A percentile compares a stretch with the other conserved stretches of the same genome.
phyloP scores from a whole-genome alignment of 2,797 vertebrate genomes.

The Jordanella pulchra region DNA sequence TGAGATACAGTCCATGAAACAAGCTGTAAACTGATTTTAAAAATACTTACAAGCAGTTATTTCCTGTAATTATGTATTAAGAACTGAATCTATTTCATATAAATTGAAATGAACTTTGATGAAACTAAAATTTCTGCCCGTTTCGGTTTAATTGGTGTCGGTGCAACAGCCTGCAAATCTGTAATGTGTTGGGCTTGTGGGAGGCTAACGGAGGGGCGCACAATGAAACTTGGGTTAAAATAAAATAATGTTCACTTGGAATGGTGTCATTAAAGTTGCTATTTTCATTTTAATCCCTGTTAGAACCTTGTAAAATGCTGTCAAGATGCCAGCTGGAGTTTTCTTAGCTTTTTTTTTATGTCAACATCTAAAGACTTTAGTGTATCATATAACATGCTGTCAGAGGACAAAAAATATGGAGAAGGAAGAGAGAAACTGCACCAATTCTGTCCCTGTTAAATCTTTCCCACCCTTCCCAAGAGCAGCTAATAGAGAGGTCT shows the following conservation, averaged over 20 bases:
- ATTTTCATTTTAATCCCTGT: conserved; percentile 21
- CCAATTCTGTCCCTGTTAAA: conserved; percentile 57
- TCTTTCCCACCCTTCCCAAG: conserved; percentile 56
- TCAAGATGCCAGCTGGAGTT: conserved; percentile 16
- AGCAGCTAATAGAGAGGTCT: conserved; percentile 71
- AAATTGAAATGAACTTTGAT: neutral
- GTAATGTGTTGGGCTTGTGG: neutral
- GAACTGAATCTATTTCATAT: neutral
- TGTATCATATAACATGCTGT: conserved; percentile 55
- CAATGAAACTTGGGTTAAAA: conserved; percentile 8
- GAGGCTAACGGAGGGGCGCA: neutral
- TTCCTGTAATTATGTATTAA: neutral
- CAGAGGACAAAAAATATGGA: conserved; percentile 44
- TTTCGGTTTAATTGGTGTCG: neutral
- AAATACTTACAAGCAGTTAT: neutral
- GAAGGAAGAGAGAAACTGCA: conserved; percentile 36
- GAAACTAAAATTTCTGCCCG: neutral
- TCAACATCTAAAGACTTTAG: conserved; percentile 56
- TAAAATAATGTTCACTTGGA: conserved; percentile 15
- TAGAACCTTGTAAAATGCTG: conserved; percentile 13
- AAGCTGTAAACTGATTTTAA: neutral
- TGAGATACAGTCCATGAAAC: no score
- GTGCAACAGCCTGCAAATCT: conserved; percentile 48
- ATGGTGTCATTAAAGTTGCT: conserved; percentile 39
- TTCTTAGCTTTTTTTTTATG: conserved; percentile 14